Base-by-base conservation (phyloP, 2,797 vertebrate species). In the Xyrichtys novacula region DNA sequence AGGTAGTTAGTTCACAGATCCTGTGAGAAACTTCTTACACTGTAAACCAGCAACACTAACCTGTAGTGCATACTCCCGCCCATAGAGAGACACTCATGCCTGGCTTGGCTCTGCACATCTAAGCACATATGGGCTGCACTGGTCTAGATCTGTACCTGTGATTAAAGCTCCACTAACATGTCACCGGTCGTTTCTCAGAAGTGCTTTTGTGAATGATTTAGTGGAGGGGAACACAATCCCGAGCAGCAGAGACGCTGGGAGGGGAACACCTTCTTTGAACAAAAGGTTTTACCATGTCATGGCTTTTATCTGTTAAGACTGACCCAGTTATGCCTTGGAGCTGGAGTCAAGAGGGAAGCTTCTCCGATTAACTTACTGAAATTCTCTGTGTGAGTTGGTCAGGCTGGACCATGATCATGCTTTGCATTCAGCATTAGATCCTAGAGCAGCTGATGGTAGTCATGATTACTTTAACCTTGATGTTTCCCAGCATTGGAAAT, bases 261-360 rank as follows among this genome's bases (percentile, higher is more conserved):
- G 22, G 34, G 19, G 32, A 54, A 75, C 58, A 53, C 44, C 71
- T 73, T 8, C 0, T 28, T 44, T 34, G 3, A 83, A 85, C 78
- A 87, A 88, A 76, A 65, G 68, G 15, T 34, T 68, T n/a, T 47
- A 55, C 34, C 34, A 0, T 72, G 54, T 49, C 69, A 62, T 6
- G 4, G 47, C 9, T 32, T 78, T 73, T 75, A 67, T 81, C 55
- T 40, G 22, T 54, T 54, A 26, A 46, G 42, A 29, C 7, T 87
- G 77, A 83, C 71, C 77, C 43, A 82, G 28, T 80, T 89, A 39
- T 74, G 23, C 36, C 63, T 61, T 48, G 12, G 31, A 14, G 0
- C 10, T 47, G 53, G 20, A 66, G 17, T 8, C 16, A 23, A 3
- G 16, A 23, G 32, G 22, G 22, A 50, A 25, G 25, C 11, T 6